Conservation (phyloP, 2,888 invertebrate species). For the Drosophila parthenogenetica region DNA sequence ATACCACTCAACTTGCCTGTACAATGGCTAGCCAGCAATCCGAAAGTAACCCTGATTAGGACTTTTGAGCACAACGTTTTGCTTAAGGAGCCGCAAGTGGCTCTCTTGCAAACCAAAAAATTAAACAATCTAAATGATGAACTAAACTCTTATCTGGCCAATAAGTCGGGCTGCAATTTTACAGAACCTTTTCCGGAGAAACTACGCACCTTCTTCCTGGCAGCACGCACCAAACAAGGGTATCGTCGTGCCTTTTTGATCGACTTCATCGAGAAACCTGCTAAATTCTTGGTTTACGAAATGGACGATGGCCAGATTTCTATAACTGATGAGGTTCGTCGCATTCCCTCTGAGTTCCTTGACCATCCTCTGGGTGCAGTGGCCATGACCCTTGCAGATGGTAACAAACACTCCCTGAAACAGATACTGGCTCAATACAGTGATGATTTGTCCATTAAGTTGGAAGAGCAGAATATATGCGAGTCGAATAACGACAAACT, state of each 20-base stretch:
- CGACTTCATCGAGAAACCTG: conserved; percentile 35
- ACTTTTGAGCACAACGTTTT: conserved; percentile 14
- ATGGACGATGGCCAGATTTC: conserved; percentile 62
- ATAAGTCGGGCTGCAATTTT: neutral
- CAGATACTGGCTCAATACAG: neutral
- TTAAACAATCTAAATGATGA: conserved; percentile 39
- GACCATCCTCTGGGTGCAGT: conserved; percentile 35
- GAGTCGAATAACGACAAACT: neutral
- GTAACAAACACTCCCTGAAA: neutral
- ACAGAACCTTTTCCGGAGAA: conserved; percentile 15
- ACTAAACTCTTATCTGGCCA: conserved; percentile 17
- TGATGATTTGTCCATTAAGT: conserved; percentile 32
- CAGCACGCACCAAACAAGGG: conserved; percentile 44
- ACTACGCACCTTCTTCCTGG: conserved; percentile 26
- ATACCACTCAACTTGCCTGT: conserved; percentile 51
- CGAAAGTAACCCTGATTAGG: conserved; percentile 35
- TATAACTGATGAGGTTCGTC: conserved; percentile 43
- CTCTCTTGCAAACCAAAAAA: conserved; percentile 43
- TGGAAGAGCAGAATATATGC: conserved; percentile 11
- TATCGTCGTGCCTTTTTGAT: conserved; percentile 59
- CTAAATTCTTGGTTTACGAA: conserved; percentile 54
- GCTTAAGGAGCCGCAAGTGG: conserved; percentile 28
- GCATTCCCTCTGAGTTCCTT: conserved; percentile 46
- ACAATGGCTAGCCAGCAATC: conserved; percentile 25
- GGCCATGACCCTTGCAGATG: conserved; percentile 27